Percentiles rank a stretch among this genome's conserved stretches.
Conservation (phyloP, 2,888 invertebrate genomes). For the Patella pellucida region DNA sequence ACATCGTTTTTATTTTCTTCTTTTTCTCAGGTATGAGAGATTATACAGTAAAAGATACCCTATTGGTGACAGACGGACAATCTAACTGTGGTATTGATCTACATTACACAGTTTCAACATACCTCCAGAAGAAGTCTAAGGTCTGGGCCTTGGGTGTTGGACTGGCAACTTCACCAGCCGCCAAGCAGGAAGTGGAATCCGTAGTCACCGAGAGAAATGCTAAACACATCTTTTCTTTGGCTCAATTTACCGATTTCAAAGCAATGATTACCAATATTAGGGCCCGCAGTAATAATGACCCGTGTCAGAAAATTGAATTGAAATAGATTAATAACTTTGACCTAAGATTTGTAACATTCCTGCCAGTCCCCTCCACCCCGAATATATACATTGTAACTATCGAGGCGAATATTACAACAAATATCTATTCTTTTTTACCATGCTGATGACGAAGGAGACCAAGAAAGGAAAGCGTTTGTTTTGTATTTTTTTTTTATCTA, state of each 20-base stretch:
- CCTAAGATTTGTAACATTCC: no score
- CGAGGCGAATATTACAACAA: no score
- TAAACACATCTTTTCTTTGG: slow-evolving; percentile 29
- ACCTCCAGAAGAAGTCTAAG: slow-evolving; percentile 21
- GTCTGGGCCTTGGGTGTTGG: slow-evolving; percentile 33
- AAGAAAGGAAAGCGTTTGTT: no score
- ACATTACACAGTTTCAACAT: slow-evolving; percentile 15
- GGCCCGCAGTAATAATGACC: not conserved
- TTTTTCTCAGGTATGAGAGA: slow-evolving; percentile 23
- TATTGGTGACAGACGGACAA: slow-evolving; percentile 32
- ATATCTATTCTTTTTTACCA: no score
- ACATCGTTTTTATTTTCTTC: no score
- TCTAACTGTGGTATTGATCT: slow-evolving; percentile 30
- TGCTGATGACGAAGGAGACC: no score
- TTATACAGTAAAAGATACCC: slow-evolving; percentile 24
- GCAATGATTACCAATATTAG: slow-evolving; percentile 26
- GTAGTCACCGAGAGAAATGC: slow-evolving; percentile 25
- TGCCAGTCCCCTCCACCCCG: no score
- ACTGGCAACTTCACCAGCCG: slow-evolving; percentile 17
- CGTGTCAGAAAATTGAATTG: slow-evolving; percentile 23
- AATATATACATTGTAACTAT: no score
- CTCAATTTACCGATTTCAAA: slow-evolving; percentile 26
- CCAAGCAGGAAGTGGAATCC: slow-evolving; percentile 24
- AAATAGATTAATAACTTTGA: no score
- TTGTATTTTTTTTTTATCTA: no score